Evolutionary conservation across 2,797 vertebrate species (phyloP).

Genomic region (Xiphorhynchus erythropygius): DNA sequence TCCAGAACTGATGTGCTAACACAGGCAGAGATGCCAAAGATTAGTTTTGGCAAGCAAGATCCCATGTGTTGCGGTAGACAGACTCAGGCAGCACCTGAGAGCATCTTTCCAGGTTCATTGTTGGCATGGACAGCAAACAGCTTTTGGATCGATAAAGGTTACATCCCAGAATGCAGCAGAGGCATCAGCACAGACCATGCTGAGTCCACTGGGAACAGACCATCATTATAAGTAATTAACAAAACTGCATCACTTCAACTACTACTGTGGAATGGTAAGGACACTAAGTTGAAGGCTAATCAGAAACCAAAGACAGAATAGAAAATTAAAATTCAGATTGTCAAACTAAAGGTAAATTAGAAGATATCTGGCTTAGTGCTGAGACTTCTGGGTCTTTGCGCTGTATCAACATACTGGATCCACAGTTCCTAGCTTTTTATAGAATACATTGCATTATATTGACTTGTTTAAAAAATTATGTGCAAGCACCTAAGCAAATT

Average conservation of each 20-base stretch:
- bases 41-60: neutral
- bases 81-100: neutral
- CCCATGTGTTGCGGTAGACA: neutral
- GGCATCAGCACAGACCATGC: neutral
- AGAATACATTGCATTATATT: neutral
- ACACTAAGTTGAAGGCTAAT: neutral
- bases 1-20: neutral
- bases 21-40: neutral
- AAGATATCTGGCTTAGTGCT: neutral
- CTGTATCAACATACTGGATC: neutral
- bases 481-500: neutral
- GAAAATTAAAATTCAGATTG: neutral
- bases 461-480: neutral
- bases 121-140: neutral
- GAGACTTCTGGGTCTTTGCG: neutral
- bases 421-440: neutral
- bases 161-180: neutral
- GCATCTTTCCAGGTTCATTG: neutral
- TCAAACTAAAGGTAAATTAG: neutral
- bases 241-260: neutral
- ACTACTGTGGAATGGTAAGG: neutral
- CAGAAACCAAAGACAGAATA: neutral
- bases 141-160: neutral
- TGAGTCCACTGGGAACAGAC: neutral
- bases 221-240: neutral